phyloP scores from a whole-genome alignment of 2,888 invertebrate species.

The Mantis religiosa region DNA sequence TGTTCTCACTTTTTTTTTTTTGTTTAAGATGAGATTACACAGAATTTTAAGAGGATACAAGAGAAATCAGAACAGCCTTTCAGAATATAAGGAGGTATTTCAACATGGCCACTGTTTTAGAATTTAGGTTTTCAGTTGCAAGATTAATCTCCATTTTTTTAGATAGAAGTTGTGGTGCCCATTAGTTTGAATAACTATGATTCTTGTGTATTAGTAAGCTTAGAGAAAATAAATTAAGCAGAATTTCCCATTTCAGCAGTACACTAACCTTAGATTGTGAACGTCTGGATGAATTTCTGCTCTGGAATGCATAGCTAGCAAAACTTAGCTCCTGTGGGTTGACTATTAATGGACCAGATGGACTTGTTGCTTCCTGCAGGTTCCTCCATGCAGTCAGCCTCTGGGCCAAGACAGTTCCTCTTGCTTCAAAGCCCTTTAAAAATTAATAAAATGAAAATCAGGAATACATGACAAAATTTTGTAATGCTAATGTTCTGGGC shows the following conservation, averaged over 20 bases:
- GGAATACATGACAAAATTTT: not conserved
- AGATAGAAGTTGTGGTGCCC: too few species aligned
- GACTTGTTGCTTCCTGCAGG: constrained; percentile 68
- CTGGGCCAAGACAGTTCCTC: constrained; percentile 80
- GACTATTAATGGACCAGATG: constrained; percentile 63
- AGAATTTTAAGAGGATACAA: too few species aligned
- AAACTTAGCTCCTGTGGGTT: constrained; percentile 52
- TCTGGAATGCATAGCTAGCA: not conserved
- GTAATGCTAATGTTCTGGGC: not conserved
- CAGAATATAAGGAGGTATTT: too few species aligned
- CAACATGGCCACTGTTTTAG: too few species aligned
- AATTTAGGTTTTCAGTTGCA: too few species aligned
- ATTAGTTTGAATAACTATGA: too few species aligned
- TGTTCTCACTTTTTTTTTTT: too few species aligned
- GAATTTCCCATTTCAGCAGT: not conserved
- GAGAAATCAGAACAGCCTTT: too few species aligned
- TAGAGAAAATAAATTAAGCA: too few species aligned
- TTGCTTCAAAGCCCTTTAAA: constrained; percentile 80
- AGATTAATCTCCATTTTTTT: too few species aligned
- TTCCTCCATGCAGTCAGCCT: constrained; percentile 82
- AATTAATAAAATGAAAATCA: constrained; percentile 4
- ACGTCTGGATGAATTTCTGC: not conserved
- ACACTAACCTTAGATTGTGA: not conserved
- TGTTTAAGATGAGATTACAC: too few species aligned
- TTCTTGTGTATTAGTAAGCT: too few species aligned